Base-by-base conservation (phyloP, 2,797 vertebrate species). In the Myoxocephalus aenaeus region DNA sequence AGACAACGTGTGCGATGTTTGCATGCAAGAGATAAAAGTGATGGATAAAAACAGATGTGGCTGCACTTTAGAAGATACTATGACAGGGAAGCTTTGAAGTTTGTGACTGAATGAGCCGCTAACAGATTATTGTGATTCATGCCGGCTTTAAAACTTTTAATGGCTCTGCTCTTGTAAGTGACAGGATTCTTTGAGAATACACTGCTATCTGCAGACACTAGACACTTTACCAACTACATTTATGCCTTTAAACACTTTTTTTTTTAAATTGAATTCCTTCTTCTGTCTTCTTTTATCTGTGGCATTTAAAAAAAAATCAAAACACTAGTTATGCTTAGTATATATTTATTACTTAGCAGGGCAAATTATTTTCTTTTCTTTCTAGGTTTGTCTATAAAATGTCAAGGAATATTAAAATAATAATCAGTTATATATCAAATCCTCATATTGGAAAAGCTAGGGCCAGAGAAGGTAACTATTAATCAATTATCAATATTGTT, bases 1-100 rank as follows among this genome's bases (percentile, higher is more conserved):
- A 75, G 53, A 75, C 29, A 5, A 66, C 17, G 11, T 64, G 62
- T 42, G 75, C 15, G 42, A 38, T 57, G 72, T 34, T 65, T 70
- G 36, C 11, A n/a, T 32, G 66, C 4, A 36, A 81, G 58, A 77
- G 65, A 82, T 81, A 75, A 73, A 80, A 80, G 68, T 20, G 51
- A 83, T 44, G 32, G 63, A 56, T 77, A 15, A 73, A 46, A 86
- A 81, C 80, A 79, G 67, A 80, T 78, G 73, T 59, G 58, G 64
- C 57, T 67, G 22, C 67, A 72, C 64, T 68, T 80, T 58, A 38
- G 44, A 18, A 67, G 77, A 73, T 62, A 27, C 20, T 78, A 27
- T 54, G 38, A 83, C 73, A 62, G 59, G 29, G 34, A 34, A 79
- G 65, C 80, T 89, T 86, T 84, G 51, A 84, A 62, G 80, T 67